A percentile compares a stretch with the other conserved stretches of the same genome.
These are phyloP conservation scores for Cotesia typhae DNA, from an alignment of 1,140 invertebrate genomes.

Conservation along the genomic window DNA sequence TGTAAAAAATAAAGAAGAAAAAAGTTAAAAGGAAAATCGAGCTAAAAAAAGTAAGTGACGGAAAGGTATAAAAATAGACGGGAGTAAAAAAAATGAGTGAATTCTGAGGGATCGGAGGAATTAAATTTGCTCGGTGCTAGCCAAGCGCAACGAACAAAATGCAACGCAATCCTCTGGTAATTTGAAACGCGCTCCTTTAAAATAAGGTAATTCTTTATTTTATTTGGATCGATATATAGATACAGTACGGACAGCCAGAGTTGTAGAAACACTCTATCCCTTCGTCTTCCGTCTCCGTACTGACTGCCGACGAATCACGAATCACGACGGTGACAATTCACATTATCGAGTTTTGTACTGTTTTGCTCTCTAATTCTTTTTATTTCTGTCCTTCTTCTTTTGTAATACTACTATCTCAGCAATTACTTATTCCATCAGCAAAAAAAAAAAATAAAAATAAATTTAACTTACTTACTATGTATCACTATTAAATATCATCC, in stretches of 20 bases:
- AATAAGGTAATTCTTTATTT: constrained; percentile 56
- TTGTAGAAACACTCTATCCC: neutral
- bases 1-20: constrained; percentile 11
- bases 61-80: constrained; percentile 35
- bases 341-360: too few relatives aligned
- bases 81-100: constrained; percentile 10
- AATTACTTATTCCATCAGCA: too few relatives aligned
- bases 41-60: constrained; percentile 12
- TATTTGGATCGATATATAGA: constrained; percentile 7
- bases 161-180: constrained; percentile 58
- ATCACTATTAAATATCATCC: too few relatives aligned
- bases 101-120: constrained; percentile 44
- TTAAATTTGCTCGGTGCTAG: constrained; percentile 60
- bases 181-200: constrained; percentile 59
- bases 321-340: too few relatives aligned
- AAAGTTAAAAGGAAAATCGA: constrained; percentile 31
- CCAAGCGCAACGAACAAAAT: constrained; percentile 60
- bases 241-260: neutral
- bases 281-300: neutral
- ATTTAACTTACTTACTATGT: too few relatives aligned
- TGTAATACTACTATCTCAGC: too few relatives aligned
- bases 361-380: too few relatives aligned
- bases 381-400: too few relatives aligned
- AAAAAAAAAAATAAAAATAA: too few relatives aligned
- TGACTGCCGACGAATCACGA: too few relatives aligned